Conservation (phyloP, 2,888 invertebrate genomes). For the Lithophane leautieri region DNA sequence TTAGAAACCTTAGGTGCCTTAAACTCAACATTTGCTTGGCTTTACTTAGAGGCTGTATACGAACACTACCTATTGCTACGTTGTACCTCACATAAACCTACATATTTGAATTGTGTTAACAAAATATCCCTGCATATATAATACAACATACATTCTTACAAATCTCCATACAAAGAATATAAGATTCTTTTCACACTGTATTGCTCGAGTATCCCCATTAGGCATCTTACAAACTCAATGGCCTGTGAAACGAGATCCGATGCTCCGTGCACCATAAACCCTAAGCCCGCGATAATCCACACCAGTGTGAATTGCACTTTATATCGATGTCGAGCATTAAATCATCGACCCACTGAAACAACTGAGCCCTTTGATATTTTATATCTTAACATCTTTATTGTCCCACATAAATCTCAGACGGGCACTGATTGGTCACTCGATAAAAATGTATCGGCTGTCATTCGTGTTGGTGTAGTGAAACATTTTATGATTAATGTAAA, state of each 20-base stretch:
- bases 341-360: constrained; percentile 67
- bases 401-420: constrained; percentile 74
- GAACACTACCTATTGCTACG: not conserved
- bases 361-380: constrained; percentile 74
- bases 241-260: constrained; percentile 52
- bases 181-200: constrained; percentile 31
- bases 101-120: not conserved
- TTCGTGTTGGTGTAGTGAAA: constrained; percentile 59
- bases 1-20: not conserved
- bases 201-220: constrained; percentile 23
- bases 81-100: not conserved
- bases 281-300: constrained; percentile 52
- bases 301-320: constrained; percentile 64
- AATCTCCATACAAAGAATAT: not conserved
- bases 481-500: constrained; percentile 60
- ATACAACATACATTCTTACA: constrained; percentile 5
- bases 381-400: constrained; percentile 77
- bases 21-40: not conserved
- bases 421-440: constrained; percentile 68
- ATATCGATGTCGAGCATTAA: constrained; percentile 67
- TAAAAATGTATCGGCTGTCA: constrained; percentile 70
- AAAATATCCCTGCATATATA: not conserved
- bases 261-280: constrained; percentile 38
- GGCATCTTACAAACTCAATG: constrained; percentile 33
- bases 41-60: constrained; percentile 1